Evolutionary conservation across 2,797 vertebrate genomes (phyloP).

Genomic region (Neosilurus hyrtlii): DNA sequence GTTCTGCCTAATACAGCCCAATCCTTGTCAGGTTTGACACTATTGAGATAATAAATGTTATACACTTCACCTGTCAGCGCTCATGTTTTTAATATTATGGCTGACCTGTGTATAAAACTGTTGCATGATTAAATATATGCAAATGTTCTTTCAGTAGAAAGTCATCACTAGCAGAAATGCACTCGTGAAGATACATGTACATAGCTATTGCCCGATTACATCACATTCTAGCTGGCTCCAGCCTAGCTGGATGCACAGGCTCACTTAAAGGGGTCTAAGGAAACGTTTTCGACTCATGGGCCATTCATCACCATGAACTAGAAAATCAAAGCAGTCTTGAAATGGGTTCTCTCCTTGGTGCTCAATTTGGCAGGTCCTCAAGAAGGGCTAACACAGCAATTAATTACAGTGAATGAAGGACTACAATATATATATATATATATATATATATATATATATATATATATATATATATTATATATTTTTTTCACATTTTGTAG

Average conservation of each 20-base stretch:
- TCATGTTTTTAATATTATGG: too few relatives aligned
- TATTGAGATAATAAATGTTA: too few relatives aligned
- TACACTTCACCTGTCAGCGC: too few relatives aligned
- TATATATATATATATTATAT: too few relatives aligned
- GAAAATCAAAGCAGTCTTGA: background rate
- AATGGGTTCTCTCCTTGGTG: background rate
- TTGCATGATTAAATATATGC: background rate
- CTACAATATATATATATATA: too few relatives aligned
- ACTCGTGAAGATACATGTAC: background rate
- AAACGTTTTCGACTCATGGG: background rate
- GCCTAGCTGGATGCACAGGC: constrained; percentile 2
- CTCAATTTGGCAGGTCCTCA: background rate
- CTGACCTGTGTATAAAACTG: background rate
- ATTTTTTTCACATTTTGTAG: too few relatives aligned
- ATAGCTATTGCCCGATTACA: background rate
- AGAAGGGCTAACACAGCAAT: background rate
- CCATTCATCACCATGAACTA: constrained; percentile 17
- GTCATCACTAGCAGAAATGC: background rate
- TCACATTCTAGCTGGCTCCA: background rate
- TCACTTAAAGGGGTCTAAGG: constrained; percentile 3
- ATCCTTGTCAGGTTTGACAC: too few relatives aligned
- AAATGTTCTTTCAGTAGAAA: too few relatives aligned
- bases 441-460: too few relatives aligned
- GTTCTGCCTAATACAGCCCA: too few relatives aligned
- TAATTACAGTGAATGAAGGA: background rate